Evolutionary conservation across 2,888 invertebrate species (phyloP).

Genomic region (Tenthredo amoena): DNA sequence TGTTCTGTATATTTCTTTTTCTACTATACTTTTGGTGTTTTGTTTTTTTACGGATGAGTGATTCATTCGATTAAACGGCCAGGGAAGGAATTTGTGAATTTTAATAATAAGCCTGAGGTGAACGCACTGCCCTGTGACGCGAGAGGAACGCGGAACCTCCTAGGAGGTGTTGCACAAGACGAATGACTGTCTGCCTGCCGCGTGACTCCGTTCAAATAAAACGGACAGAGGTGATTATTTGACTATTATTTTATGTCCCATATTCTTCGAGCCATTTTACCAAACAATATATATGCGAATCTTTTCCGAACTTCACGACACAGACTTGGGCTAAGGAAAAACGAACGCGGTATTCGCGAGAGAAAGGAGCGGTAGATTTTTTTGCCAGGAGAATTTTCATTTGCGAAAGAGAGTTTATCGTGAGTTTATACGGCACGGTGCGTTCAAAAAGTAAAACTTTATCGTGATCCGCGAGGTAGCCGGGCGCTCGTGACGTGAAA

Average conservation of each 20-base stretch:
- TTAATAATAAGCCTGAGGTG: conserved; percentile 72
- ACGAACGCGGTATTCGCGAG: not conserved
- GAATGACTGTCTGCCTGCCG: conserved; percentile 73
- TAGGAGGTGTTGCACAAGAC: conserved; percentile 71
- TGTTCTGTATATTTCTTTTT: not conserved
- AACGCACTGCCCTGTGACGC: conserved; percentile 75
- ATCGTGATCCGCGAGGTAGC: conserved; percentile 24
- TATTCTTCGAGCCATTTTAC: not conserved
- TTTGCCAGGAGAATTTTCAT: not conserved
- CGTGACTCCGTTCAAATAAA: conserved; percentile 66
- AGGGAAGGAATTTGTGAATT: conserved; percentile 58
- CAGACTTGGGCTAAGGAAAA: not conserved
- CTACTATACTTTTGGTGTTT: not conserved
- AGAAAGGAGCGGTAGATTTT: not conserved
- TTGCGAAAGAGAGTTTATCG: not conserved
- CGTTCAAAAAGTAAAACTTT: conserved; percentile 13
- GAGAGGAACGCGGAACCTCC: conserved; percentile 74
- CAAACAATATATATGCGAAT: not conserved
- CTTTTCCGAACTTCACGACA: not conserved
- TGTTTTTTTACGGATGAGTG: conserved; percentile 3
- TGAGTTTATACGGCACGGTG: not conserved
- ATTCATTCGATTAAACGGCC: not conserved
- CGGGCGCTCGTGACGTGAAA: conserved; percentile 36
- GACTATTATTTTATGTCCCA: not conserved
- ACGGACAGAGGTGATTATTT: conserved; percentile 50